Evolutionary conservation across 2,113 vertebrate genomes (phyloP).

Genomic region (Xyliphius kryptos): DNA sequence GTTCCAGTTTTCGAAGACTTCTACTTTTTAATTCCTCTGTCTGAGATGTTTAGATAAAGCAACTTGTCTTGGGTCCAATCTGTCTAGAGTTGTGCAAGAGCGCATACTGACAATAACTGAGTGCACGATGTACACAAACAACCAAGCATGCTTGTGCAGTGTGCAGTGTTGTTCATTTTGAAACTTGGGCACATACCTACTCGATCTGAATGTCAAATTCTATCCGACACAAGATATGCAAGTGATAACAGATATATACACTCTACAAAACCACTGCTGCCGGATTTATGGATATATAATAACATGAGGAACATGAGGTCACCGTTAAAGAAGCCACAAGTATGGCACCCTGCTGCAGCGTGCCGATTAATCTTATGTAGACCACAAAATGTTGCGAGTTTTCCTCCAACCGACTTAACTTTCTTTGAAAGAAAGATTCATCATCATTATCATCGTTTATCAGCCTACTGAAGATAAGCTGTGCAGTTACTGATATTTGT

Average conservation of each 20-base stretch:
- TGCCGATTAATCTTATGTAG: background rate
- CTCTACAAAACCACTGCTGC: background rate
- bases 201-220: background rate
- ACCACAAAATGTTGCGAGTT: background rate
- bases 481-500: no score
- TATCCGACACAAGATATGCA: background rate
- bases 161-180: background rate
- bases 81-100: background rate
- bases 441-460: no score
- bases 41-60: background rate
- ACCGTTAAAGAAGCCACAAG: background rate
- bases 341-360: background rate
- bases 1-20: no score
- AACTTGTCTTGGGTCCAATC: conserved; percentile 5
- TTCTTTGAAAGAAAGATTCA: no score
- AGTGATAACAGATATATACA: background rate
- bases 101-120: background rate
- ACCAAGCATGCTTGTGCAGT: background rate
- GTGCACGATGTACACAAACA: background rate
- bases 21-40: background rate
- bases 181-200: background rate
- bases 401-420: no score
- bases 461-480: no score
- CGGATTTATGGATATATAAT: background rate
- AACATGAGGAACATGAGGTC: background rate